Percentiles rank a stretch among this genome's conserved stretches.
Evolutionary conservation across 2,888 invertebrate species (phyloP).

Genomic region (Mystacides longicornis): DNA sequence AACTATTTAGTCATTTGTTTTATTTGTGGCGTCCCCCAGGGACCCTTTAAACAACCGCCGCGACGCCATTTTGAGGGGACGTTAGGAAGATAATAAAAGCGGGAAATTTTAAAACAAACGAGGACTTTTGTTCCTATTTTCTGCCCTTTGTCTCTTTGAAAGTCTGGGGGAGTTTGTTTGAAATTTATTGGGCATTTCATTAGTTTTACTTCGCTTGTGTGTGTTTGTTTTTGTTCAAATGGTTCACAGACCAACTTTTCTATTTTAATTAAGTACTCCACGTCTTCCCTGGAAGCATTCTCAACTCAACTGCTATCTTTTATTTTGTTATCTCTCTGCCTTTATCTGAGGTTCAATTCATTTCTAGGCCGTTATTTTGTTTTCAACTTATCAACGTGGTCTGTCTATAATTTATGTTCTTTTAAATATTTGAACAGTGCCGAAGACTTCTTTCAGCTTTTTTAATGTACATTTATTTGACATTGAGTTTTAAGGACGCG

Average conservation of each 20-base stretch:
- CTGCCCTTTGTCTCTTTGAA: slow-evolving; percentile 7
- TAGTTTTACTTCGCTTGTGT: slow-evolving; percentile 9
- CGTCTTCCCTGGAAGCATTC: neutral
- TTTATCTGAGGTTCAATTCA: too few relatives aligned
- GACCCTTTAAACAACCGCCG: slow-evolving; percentile 6
- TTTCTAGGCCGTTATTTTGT: too few relatives aligned
- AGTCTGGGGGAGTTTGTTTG: neutral
- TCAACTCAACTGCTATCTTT: too few relatives aligned
- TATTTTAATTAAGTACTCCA: slow-evolving; percentile 13
- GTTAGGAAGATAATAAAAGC: slow-evolving; percentile 7
- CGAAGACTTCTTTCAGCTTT: too few relatives aligned
- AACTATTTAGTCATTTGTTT: slow-evolving; percentile 6
- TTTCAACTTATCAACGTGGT: too few relatives aligned
- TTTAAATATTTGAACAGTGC: too few relatives aligned
- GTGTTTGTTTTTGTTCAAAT: slow-evolving; percentile 7
- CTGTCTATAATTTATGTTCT: too few relatives aligned
- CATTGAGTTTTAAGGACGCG: too few relatives aligned
- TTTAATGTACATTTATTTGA: too few relatives aligned
- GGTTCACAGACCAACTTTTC: slow-evolving; percentile 4
- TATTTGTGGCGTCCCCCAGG: neutral
- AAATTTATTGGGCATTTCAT: slow-evolving; percentile 16
- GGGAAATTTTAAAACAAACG: slow-evolving; percentile 4
- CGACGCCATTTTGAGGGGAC: slow-evolving; percentile 1
- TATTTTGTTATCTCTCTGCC: too few relatives aligned
- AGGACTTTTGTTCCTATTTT: neutral